Base-by-base conservation (phyloP, 23 tunicate genomes). In the Ciona savignyi region DNA sequence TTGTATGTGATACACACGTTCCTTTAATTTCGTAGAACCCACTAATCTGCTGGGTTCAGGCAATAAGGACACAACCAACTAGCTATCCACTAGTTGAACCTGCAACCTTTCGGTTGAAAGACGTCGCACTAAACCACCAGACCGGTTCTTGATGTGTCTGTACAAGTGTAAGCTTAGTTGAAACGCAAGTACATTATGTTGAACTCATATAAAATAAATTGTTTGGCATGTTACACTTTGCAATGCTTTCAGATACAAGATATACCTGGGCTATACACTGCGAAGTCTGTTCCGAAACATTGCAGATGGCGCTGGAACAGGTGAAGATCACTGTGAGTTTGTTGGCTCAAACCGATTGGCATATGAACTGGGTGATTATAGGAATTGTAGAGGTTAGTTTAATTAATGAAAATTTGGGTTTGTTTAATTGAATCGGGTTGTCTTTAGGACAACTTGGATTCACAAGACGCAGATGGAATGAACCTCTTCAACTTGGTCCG, bases 271-370 rank as follows among this genome's bases (percentile, higher is more conserved):
- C 32, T 82, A 80, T 27, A 30, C 77, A 0, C 68, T 91, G 32
- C 80, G 60, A 25, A 79, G 89, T 23, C 51, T 77, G 51, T 91
- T 91, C 35, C 80, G 77, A 15, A 91, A 91, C 70, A 76, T 91
- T 27, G 97, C 82, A 3, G 97, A 91, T 35, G 91, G 91, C 20
- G 78, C 74, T 0, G 97, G 97, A 25, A 79, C 65, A 29, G 97
- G 97, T 20, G 97, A 91, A 51, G 97, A 91, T 72, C 97, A 91
- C 56, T 91, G 97, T 70, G 97, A 91, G 67, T 84, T 91, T 64
- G 72, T 91, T 60, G 91, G 91, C 0, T 78, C 77, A 4, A 65
- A 34, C 6, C 73, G 71, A 4, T 72, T 63, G 30, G 97, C 97
- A 1, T 34, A 20, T 19, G 80, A 85, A 33, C 76, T 91, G 27